Percentiles rank a stretch among this genome's conserved stretches.
These are phyloP conservation scores for Drosophila murphyi DNA, from an alignment of 1,140 invertebrate species.

Conservation along the genomic window DNA sequence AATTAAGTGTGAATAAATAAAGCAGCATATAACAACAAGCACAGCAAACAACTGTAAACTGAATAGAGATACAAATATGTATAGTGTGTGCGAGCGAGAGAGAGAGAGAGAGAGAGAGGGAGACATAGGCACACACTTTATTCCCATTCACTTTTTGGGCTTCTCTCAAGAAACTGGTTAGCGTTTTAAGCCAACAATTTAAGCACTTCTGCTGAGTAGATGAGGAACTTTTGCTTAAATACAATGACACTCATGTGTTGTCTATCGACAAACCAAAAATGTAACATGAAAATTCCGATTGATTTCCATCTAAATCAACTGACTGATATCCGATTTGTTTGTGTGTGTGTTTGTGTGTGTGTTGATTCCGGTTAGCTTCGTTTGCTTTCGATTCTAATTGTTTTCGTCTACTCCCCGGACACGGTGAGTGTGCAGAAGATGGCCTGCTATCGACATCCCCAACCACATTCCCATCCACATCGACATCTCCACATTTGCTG, in stretches of 20 bases:
- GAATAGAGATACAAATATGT: background rate
- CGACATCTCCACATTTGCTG: slow-evolving; percentile 6
- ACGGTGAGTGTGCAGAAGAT: slow-evolving; percentile 10
- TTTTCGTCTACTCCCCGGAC: slow-evolving; percentile 45
- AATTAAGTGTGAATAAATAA: slow-evolving; percentile 46
- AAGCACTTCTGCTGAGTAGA: background rate
- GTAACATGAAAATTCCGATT: slow-evolving; percentile 40
- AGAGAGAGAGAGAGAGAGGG: slow-evolving; percentile 14
- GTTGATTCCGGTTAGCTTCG: slow-evolving; percentile 69
- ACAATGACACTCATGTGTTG: slow-evolving; percentile 14
- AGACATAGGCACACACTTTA: slow-evolving; percentile 8
- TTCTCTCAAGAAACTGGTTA: slow-evolving; percentile 44
- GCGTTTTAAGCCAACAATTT: slow-evolving; percentile 16
- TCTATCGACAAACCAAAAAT: slow-evolving; percentile 14
- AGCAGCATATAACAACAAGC: slow-evolving; percentile 15
- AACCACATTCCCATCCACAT: slow-evolving; percentile 16
- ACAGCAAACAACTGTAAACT: slow-evolving; percentile 12
- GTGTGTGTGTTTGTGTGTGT: slow-evolving; percentile 24
- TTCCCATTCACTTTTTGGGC: slow-evolving; percentile 14
- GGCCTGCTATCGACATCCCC: background rate
- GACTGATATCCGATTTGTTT: slow-evolving; percentile 62
- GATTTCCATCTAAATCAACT: slow-evolving; percentile 55
- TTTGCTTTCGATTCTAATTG: slow-evolving; percentile 79
- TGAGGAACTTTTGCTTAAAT: slow-evolving; percentile 17
- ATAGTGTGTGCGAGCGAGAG: background rate